Conservation (phyloP, 2,888 invertebrate genomes). For the Trichogramma evanescens region DNA sequence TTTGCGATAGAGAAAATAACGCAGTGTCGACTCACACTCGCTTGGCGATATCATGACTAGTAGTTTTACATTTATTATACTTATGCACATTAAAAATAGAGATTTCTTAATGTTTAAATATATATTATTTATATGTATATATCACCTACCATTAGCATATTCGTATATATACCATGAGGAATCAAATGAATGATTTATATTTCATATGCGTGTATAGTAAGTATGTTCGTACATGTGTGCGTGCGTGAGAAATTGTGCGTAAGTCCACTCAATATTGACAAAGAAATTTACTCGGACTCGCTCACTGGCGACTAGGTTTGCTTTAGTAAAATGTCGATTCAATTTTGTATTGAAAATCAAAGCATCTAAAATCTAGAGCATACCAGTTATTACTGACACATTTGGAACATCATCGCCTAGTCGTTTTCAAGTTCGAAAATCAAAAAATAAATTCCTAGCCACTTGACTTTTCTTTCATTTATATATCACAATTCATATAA, state of each 20-base stretch:
- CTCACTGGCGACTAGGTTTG: conserved; percentile 14
- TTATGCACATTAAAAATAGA: conserved; percentile 21
- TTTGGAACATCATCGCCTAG: conserved; percentile 17
- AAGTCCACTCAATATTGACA: conserved; percentile 23
- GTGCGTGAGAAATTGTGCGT: conserved; percentile 20
- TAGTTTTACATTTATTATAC: conserved; percentile 20
- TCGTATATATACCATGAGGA: conserved; percentile 6
- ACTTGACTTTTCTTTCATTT: not conserved
- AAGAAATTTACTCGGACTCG: conserved; percentile 15
- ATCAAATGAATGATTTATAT: not conserved
- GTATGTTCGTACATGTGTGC: conserved; percentile 15
- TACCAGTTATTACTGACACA: not conserved
- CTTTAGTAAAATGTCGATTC: not conserved
- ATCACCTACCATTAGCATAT: conserved; percentile 7
- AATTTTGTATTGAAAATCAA: too few species aligned
- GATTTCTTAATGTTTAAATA: conserved; percentile 2
- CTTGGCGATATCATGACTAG: conserved; percentile 11
- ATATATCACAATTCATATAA: not conserved
- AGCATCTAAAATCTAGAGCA: too few species aligned
- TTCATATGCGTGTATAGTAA: not conserved
- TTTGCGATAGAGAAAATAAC: conserved; percentile 19
- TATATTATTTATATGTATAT: too few species aligned
- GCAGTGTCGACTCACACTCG: conserved; percentile 10
- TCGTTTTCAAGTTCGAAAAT: conserved; percentile 14
- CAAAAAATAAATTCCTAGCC: not conserved